Percentiles rank a stretch among this genome's conserved stretches.
Conservation (phyloP, 2,888 invertebrate genomes). For the Acanthopleura granulata region DNA sequence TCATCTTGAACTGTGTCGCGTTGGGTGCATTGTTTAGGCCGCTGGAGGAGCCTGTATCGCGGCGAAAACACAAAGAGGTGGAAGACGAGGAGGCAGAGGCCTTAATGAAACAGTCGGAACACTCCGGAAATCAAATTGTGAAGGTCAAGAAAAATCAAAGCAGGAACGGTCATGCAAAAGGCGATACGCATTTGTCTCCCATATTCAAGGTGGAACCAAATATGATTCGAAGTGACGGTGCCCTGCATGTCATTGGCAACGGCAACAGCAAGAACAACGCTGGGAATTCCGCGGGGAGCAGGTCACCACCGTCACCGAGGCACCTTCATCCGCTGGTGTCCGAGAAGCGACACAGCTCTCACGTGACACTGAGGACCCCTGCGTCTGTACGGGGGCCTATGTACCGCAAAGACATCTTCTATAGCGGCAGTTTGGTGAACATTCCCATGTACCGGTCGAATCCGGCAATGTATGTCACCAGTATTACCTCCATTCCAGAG, state of each 20-base stretch:
- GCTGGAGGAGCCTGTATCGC: slow-evolving; percentile 79
- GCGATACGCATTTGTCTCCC: neutral
- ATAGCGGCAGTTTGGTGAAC: slow-evolving; percentile 82
- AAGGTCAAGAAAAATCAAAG: neutral
- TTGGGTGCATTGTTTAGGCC: slow-evolving; percentile 94
- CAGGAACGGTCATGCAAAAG: neutral
- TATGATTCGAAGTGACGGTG: slow-evolving; percentile 19
- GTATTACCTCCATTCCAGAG: slow-evolving; percentile 61
- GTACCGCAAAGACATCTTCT: slow-evolving; percentile 89
- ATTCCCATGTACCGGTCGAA: slow-evolving; percentile 70
- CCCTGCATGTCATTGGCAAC: slow-evolving; percentile 11
- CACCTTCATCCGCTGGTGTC: neutral
- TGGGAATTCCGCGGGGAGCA: neutral
- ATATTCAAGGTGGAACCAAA: neutral
- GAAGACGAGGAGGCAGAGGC: slow-evolving; percentile 5
- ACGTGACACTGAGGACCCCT: neutral
- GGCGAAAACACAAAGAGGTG: neutral
- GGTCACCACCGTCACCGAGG: neutral
- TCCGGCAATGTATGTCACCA: slow-evolving; percentile 63
- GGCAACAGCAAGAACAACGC: neutral
- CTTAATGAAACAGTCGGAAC: neutral
- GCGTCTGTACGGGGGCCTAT: slow-evolving; percentile 75
- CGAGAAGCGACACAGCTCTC: neutral
- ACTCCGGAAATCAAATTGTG: neutral
- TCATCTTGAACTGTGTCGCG: slow-evolving; percentile 88